phyloP scores from a whole-genome alignment of 2,888 invertebrate species.

The Sarcophaga caerulescens region DNA sequence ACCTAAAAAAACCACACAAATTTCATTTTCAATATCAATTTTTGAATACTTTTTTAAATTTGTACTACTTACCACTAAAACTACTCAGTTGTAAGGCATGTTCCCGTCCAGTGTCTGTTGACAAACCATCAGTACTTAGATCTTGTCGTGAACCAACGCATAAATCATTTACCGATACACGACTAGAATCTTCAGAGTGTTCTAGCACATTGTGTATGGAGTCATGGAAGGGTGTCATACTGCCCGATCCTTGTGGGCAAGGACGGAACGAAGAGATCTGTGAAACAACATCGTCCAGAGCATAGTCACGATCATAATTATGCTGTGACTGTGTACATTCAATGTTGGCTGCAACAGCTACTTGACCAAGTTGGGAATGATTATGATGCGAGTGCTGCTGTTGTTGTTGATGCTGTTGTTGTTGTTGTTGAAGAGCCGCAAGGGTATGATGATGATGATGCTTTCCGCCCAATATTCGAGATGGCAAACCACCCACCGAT shows the following conservation, averaged over 20 bases:
- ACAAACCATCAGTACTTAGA: conserved; percentile 78
- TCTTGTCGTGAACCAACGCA: conserved; percentile 79
- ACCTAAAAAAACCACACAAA: conserved; percentile 68
- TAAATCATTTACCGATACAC: conserved; percentile 79
- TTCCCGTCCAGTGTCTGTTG: conserved; percentile 76
- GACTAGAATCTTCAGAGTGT: conserved; percentile 79
- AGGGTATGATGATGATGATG: conserved; percentile 56
- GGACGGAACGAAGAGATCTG: conserved; percentile 81
- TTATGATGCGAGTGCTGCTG: conserved; percentile 74
- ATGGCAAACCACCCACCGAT: conserved; percentile 52
- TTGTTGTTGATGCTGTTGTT: conserved; percentile 50
- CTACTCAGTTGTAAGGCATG: conserved; percentile 77
- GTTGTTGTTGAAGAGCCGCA: conserved; percentile 47
- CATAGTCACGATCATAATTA: conserved; percentile 81
- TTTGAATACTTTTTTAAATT: background rate
- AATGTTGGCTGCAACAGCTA: conserved; percentile 85
- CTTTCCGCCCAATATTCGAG: conserved; percentile 50
- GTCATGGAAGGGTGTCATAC: conserved; percentile 81
- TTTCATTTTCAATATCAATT: background rate
- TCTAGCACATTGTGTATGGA: conserved; percentile 81
- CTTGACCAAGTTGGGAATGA: conserved; percentile 76
- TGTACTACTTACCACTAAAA: conserved; percentile 74
- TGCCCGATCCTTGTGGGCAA: conserved; percentile 81
- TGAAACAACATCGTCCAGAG: conserved; percentile 80
- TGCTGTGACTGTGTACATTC: conserved; percentile 82